A percentile compares a stretch with the other conserved stretches of the same genome.
phyloP scores from a whole-genome alignment of 2,888 invertebrate genomes.

The Eupsilia transversa region DNA sequence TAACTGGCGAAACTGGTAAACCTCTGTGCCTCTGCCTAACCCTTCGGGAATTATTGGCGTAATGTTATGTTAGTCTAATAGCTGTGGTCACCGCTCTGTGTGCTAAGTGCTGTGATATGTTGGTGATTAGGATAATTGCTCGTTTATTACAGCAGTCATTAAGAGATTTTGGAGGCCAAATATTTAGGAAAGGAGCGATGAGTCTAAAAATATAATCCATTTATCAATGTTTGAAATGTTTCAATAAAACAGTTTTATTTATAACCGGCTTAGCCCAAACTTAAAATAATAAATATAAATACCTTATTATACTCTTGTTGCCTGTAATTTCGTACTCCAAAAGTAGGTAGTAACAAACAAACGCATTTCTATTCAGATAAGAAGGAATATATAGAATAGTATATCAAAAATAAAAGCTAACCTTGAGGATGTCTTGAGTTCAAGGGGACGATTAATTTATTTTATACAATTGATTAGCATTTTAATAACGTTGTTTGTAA shows the following conservation, averaged over 20 bases:
- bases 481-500: slow-evolving; percentile 33
- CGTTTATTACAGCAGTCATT: slow-evolving; percentile 31
- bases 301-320: neutral
- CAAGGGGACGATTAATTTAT: neutral
- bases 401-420: slow-evolving; percentile 11
- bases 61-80: neutral
- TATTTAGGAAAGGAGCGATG: neutral
- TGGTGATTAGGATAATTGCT: slow-evolving; percentile 26
- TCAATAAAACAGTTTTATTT: neutral
- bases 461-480: slow-evolving; percentile 35
- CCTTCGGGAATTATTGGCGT: too few species aligned
- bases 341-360: neutral
- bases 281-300: neutral
- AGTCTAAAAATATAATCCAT: slow-evolving; percentile 9
- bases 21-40: neutral
- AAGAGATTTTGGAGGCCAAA: slow-evolving; percentile 21
- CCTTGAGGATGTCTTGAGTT: slow-evolving; percentile 24
- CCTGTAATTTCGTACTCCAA: too few species aligned
- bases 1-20: too few species aligned
- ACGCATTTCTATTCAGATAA: neutral
- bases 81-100: neutral
- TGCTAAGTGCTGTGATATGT: slow-evolving; percentile 8
- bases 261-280: neutral
- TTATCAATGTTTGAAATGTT: slow-evolving; percentile 13
- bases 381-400: slow-evolving; percentile 15